Evolutionary conservation across 37 sponge, comb jelly and placozoan species (phyloP).

Genomic region (Agelas oroides): DNA sequence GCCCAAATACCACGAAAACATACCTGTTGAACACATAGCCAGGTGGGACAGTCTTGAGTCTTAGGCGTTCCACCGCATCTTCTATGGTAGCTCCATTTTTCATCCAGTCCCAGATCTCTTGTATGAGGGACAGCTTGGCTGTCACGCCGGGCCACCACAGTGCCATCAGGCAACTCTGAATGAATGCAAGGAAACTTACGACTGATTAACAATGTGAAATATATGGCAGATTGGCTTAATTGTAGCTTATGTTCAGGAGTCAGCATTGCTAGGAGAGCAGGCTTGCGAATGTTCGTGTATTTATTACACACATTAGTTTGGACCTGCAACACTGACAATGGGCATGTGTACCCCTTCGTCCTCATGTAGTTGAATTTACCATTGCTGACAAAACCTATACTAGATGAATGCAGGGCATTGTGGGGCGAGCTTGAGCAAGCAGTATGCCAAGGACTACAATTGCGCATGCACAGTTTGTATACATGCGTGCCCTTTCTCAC

Average conservation of each 20-base stretch:
- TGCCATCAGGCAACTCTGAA: slow-evolving; percentile 11
- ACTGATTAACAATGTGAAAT: not conserved
- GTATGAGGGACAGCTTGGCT: slow-evolving; percentile 17
- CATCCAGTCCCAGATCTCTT: slow-evolving; percentile 27
- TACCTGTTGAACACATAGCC: slow-evolving; percentile 41
- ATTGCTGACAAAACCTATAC: slow-evolving; percentile 26
- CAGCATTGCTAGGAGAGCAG: not conserved
- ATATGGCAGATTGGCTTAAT: too few relatives aligned
- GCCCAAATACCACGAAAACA: too few relatives aligned
- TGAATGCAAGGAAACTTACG: too few relatives aligned
- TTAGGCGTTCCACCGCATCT: slow-evolving; percentile 10
- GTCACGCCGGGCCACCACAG: not conserved
- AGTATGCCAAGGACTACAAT: too few relatives aligned
- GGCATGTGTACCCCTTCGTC: slow-evolving; percentile 23
- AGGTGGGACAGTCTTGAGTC: slow-evolving; percentile 35
- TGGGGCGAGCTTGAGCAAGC: too few relatives aligned
- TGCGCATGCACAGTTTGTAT: too few relatives aligned
- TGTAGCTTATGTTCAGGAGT: not conserved
- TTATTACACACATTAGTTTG: not conserved
- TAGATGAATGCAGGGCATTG: too few relatives aligned
- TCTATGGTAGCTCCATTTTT: not conserved
- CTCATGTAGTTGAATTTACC: slow-evolving; percentile 20
- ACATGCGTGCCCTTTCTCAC: too few relatives aligned
- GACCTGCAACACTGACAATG: slow-evolving; percentile 23
- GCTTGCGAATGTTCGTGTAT: not conserved